These are phyloP conservation scores for Gobionotothen gibberifrons DNA, from an alignment of 2,797 vertebrate species.

Conservation along the genomic window DNA sequence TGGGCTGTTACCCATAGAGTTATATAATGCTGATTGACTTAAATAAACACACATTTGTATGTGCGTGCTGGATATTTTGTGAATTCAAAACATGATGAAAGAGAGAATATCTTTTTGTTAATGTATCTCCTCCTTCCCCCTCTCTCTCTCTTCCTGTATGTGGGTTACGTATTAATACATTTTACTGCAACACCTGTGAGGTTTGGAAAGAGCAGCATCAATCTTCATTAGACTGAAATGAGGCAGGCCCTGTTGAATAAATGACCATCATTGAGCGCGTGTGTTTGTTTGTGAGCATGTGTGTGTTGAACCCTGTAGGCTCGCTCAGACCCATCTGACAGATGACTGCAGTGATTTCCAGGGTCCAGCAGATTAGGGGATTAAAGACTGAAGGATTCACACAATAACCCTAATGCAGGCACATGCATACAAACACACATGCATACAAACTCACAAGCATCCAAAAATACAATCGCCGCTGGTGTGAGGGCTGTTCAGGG, in stretches of 20 bases:
- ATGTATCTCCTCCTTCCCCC: slow-evolving; percentile 29
- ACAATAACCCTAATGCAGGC: slow-evolving; percentile 80
- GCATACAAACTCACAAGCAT: slow-evolving; percentile 28
- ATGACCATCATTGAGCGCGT: slow-evolving; percentile 73
- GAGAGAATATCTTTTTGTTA: slow-evolving; percentile 33
- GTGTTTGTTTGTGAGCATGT: slow-evolving; percentile 28
- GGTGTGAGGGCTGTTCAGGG: slow-evolving; percentile 33
- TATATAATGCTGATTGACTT: slow-evolving; percentile 34
- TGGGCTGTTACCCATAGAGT: slow-evolving; percentile 37
- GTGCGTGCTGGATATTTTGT: background rate
- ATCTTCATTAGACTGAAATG: slow-evolving; percentile 85
- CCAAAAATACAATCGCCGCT: slow-evolving; percentile 39
- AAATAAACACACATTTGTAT: slow-evolving; percentile 20
- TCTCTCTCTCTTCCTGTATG: slow-evolving; percentile 54
- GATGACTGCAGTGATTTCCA: slow-evolving; percentile 84
- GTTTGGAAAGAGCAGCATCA: slow-evolving; percentile 75
- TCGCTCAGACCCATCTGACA: slow-evolving; percentile 76
- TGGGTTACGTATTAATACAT: slow-evolving; percentile 79
- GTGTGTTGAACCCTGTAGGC: slow-evolving; percentile 58
- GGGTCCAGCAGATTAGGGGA: slow-evolving; percentile 86
- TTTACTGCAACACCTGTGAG: slow-evolving; percentile 80
- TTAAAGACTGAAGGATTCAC: slow-evolving; percentile 81
- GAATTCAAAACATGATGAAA: slow-evolving; percentile 38
- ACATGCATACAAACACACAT: background rate
- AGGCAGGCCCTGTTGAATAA: slow-evolving; percentile 83